Evolutionary conservation across 2,888 invertebrate species (phyloP), one percentile per base, ranked within the genome.

Genomic region (Matsumyia berberina): DNA sequence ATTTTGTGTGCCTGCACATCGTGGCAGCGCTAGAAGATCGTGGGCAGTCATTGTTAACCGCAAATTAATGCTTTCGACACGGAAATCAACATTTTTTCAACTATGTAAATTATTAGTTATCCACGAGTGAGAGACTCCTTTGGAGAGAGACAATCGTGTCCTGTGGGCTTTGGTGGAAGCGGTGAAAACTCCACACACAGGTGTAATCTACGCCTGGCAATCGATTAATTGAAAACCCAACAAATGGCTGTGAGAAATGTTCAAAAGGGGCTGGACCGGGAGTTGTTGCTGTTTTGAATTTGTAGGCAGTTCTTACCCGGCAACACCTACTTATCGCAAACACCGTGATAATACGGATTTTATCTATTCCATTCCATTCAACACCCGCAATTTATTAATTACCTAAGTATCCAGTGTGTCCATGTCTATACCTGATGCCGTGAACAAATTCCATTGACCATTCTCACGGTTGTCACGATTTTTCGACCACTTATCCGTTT

Each of bases 51-150:
- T 85, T 85, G 85, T 85, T 85, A 80, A 66, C 74, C 76, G 70
- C 79, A 85, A 85, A 85, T 85, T 74, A 85, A 85, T 85, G 85
- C 85, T 76, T 85, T 85, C 80, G 85, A 85, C 80, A 80, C 80
- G 85, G 85, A 85, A 85, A 85, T 85, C 85, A 80, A 85, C 74
- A 70, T 64, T 74, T 53, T 24, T 60, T 51, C 70, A 64, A 76
- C 74, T 74, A 85, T 85, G 85, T 67, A 85, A 85, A 85, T 85
- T 85, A 85, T 80, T 57, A 70, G 66, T 80, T 85, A 69, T 69
- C 62, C 46, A 49, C 39, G 11, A 62, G 58, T 67, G 69, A 19
- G 69, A 19, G 70, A 80, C 85, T 80, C 80, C 80, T 85, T 60
- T 39, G 19, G 11, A 15, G 19, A 37, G 39, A 72, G 67, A 67